A percentile compares a stretch with the other conserved stretches of the same genome.
Evolutionary conservation across 2,888 invertebrate genomes (phyloP).

Genomic region (Hofmannophila pseudospretella): DNA sequence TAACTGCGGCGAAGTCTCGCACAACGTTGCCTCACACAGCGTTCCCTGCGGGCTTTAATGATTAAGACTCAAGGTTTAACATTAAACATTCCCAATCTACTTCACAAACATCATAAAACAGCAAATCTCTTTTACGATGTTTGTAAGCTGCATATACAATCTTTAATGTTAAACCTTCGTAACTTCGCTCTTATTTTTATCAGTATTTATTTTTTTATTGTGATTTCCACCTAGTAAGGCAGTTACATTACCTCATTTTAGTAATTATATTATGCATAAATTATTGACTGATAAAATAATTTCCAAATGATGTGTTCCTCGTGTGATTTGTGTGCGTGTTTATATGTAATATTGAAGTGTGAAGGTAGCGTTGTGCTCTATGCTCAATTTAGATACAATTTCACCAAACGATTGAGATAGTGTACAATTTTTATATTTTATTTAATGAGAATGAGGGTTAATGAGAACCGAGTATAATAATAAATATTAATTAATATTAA

Average conservation of each 20-base stretch:
- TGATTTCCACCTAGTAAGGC: conserved; percentile 68
- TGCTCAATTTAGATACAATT: conserved; percentile 77
- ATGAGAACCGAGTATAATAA: conserved; percentile 74
- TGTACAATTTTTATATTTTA: conserved; percentile 74
- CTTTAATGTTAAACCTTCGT: conserved; percentile 13
- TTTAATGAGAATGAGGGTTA: conserved; percentile 75
- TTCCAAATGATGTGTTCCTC: conserved; percentile 72
- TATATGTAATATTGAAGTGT: conserved; percentile 51
- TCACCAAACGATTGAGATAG: conserved; percentile 75
- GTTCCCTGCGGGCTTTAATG: conserved; percentile 43
- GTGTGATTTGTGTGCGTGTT: conserved; percentile 64
- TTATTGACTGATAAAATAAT: conserved; percentile 74
- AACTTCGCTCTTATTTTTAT: conserved; percentile 55
- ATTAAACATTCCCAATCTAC: conserved; percentile 1
- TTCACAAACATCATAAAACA: neutral
- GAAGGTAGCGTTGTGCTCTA: conserved; percentile 76
- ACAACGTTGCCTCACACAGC: conserved; percentile 71
- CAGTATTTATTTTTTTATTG: conserved; percentile 69
- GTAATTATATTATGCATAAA: conserved; percentile 66
- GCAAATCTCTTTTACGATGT: too few relatives aligned
- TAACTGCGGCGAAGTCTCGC: conserved; percentile 42
- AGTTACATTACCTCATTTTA: conserved; percentile 70
- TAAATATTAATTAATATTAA: conserved; percentile 77
- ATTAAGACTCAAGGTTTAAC: conserved; percentile 2
- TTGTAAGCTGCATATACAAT: too few relatives aligned